Percentiles rank a stretch among this genome's conserved stretches.
Conservation (phyloP, 2,888 invertebrate genomes). For the Scelioninae gen. 1 region DNA sequence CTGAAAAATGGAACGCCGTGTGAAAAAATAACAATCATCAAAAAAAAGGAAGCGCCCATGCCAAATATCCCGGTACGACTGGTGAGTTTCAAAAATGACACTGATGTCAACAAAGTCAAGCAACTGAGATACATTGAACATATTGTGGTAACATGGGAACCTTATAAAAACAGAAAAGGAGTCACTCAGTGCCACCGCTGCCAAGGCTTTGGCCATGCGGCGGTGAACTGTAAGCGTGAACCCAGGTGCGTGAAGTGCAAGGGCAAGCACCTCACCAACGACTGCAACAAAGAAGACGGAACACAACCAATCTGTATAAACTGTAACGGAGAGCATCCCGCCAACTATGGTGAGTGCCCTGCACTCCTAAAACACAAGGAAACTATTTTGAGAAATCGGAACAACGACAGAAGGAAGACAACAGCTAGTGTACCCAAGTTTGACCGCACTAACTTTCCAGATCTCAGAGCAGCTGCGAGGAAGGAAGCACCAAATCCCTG, state of each 20-base stretch:
- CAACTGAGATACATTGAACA: conserved; percentile 27
- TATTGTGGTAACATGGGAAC: conserved; percentile 50
- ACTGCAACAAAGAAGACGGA: conserved; percentile 1
- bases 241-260: conserved; percentile 34
- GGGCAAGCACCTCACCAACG: conserved; percentile 13
- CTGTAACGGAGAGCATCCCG: neutral
- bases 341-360: too few species aligned
- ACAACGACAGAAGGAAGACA: too few species aligned
- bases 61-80: neutral
- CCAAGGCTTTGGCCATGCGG: conserved; percentile 43
- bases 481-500: too few species aligned
- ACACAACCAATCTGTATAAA: neutral
- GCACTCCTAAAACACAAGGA: too few species aligned
- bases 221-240: neutral
- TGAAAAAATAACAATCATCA: neutral
- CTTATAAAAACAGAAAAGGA: conserved; percentile 48
- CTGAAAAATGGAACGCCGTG: neutral
- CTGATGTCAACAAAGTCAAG: conserved; percentile 6
- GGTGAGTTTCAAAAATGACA: neutral
- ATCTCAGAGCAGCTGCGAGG: too few species aligned
- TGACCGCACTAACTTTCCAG: too few species aligned
- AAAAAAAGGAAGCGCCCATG: neutral
- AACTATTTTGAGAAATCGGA: too few species aligned
- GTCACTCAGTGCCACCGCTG: conserved; percentile 64
- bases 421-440: too few species aligned